phyloP scores from a whole-genome alignment of 2,113 vertebrate species.

The Saccopteryx bilineata region DNA sequence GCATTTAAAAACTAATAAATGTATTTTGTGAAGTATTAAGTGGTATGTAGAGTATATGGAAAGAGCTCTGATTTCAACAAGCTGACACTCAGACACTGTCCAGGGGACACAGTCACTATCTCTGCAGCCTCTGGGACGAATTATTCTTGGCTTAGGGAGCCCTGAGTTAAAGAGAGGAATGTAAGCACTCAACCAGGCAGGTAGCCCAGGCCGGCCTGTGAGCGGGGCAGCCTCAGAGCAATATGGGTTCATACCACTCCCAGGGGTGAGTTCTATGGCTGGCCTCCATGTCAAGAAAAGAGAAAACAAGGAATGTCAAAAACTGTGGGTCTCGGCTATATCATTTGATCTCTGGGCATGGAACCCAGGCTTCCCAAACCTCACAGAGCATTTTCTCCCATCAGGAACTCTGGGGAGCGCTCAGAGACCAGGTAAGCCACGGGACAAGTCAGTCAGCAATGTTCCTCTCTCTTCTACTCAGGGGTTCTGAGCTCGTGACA shows the following conservation, averaged over 20 bases:
- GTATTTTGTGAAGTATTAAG: background rate
- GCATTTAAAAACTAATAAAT: background rate
- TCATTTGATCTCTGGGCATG: background rate
- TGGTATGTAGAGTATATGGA: background rate
- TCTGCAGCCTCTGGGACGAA: background rate
- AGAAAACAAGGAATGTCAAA: slow-evolving; percentile 2
- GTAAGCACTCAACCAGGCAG: background rate
- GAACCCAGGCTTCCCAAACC: background rate
- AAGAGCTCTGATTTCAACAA: background rate
- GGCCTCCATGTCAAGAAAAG: background rate
- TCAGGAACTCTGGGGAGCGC: background rate
- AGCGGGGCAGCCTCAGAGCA: background rate
- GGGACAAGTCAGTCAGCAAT: background rate
- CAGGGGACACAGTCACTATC: background rate
- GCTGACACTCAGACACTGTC: background rate
- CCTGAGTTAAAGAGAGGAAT: background rate
- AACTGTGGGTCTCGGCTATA: background rate
- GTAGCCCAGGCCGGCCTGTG: background rate
- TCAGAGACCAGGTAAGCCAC: background rate
- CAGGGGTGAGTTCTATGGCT: background rate
- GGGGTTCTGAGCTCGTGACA: background rate
- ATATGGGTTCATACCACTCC: no score
- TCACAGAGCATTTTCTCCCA: background rate
- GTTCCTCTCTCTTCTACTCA: background rate
- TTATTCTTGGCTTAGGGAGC: background rate